Percentiles rank a stretch among this genome's conserved stretches.
These are phyloP conservation scores for Paradisaea rubra DNA, from an alignment of 2,113 vertebrate species.

Conservation along the genomic window DNA sequence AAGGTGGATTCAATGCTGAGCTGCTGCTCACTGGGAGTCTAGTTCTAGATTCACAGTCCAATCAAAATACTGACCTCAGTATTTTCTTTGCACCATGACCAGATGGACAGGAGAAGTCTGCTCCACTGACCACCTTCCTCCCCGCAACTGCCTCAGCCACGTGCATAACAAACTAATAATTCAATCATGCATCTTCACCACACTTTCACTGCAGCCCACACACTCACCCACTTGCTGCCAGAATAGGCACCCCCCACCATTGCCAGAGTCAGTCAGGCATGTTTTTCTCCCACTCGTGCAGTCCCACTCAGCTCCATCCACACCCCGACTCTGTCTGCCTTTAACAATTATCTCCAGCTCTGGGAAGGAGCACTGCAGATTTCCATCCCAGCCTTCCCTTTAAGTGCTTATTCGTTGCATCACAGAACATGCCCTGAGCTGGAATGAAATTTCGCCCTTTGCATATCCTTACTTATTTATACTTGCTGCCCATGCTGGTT, in stretches of 20 bases:
- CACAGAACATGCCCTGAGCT: background rate
- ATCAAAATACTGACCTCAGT: background rate
- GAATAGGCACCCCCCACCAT: background rate
- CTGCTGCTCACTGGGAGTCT: background rate
- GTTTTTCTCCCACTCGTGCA: conserved; percentile 1
- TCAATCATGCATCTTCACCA: background rate
- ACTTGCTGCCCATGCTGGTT: background rate
- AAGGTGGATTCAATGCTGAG: background rate
- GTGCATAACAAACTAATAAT: background rate
- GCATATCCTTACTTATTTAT: conserved; percentile 6
- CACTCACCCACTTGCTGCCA: background rate
- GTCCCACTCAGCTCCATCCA: conserved; percentile 32
- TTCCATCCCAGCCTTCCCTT: background rate
- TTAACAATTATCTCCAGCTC: conserved; percentile 7
- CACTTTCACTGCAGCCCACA: background rate
- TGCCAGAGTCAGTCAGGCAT: background rate
- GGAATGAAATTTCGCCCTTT: background rate
- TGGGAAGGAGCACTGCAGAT: background rate
- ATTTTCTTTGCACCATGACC: background rate
- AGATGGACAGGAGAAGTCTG: background rate
- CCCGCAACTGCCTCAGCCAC: background rate
- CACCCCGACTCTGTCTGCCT: background rate
- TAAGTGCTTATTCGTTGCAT: background rate
- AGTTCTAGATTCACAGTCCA: background rate
- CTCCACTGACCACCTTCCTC: background rate